Conservation (phyloP, 2,888 invertebrate species). For the Prosapia bicincta region DNA sequence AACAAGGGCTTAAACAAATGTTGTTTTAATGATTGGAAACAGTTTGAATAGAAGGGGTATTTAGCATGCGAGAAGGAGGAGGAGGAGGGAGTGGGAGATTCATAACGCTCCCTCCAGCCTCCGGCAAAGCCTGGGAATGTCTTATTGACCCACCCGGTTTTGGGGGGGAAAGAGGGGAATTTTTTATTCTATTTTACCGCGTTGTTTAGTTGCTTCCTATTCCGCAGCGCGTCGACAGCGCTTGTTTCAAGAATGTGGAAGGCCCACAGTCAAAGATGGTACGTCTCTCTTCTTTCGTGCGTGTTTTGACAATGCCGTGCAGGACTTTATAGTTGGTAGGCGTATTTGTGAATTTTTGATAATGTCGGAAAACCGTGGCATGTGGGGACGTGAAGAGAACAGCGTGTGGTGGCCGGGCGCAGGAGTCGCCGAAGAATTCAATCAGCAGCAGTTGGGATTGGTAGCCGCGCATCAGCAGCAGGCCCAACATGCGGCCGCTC, state of each 20-base stretch:
- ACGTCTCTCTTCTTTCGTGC: not conserved
- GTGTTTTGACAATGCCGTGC: not conserved
- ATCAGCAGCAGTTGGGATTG: not conserved
- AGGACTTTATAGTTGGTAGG: not conserved
- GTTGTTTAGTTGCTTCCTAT: not conserved
- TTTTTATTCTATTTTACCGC: conserved; percentile 6
- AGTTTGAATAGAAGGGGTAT: conserved; percentile 8
- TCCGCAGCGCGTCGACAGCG: conserved; percentile 7
- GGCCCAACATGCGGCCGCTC: not conserved
- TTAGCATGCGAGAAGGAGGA: not conserved
- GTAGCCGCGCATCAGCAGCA: not conserved
- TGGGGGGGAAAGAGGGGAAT: conserved; percentile 3
- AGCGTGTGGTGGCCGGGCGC: not conserved
- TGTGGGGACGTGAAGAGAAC: not conserved
- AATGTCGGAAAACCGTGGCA: not conserved
- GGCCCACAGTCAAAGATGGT: not conserved
- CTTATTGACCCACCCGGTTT: conserved; percentile 28
- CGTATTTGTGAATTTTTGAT: too few species aligned
- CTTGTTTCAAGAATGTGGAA: not conserved
- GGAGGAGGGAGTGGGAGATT: conserved; percentile 15
- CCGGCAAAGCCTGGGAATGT: conserved; percentile 24
- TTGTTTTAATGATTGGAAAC: not conserved
- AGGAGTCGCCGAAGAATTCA: not conserved
- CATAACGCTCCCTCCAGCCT: conserved; percentile 6
- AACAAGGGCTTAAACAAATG: not conserved